These are phyloP conservation scores for Nemotelus pantherinus DNA, from an alignment of 2,888 invertebrate genomes.

Conservation along the genomic window DNA sequence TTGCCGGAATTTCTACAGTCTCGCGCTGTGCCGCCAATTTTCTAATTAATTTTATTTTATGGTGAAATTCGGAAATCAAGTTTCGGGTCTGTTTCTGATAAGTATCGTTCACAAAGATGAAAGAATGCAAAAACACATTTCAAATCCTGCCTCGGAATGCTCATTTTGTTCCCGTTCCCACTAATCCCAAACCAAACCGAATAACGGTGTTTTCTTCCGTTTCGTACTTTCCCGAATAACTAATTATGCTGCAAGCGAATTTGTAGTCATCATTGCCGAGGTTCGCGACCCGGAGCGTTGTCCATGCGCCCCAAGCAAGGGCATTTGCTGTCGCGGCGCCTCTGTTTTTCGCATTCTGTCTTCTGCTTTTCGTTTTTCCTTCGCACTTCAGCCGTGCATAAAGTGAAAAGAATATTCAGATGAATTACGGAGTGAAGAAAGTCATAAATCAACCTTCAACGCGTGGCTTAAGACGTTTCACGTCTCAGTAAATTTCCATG, in stretches of 20 bases:
- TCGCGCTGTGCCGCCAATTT: slow-evolving; percentile 20
- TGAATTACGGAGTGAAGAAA: slow-evolving; percentile 29
- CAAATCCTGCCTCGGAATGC: not conserved
- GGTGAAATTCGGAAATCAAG: too few species aligned
- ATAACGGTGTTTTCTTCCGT: not conserved
- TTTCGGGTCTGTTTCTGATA: not conserved
- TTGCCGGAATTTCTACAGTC: not conserved
- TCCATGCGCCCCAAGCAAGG: not conserved
- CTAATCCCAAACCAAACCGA: not conserved
- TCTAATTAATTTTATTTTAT: slow-evolving; percentile 32
- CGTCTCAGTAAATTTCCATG: slow-evolving; percentile 34
- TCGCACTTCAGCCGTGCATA: slow-evolving; percentile 31
- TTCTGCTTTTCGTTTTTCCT: slow-evolving; percentile 8
- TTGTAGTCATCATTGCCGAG: slow-evolving; percentile 13
- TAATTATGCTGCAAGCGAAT: slow-evolving; percentile 39
- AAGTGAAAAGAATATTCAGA: slow-evolving; percentile 38
- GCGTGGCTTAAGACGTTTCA: slow-evolving; percentile 38
- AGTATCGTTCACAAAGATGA: not conserved
- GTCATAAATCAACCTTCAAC: slow-evolving; percentile 43
- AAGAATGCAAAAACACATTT: slow-evolving; percentile 6
- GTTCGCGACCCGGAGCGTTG: not conserved
- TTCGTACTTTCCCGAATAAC: slow-evolving; percentile 13
- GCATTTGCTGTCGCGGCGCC: not conserved
- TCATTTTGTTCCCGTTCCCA: too few species aligned
- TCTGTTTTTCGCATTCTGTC: slow-evolving; percentile 23